Evolutionary conservation across 2,888 invertebrate species (phyloP).

Genomic region (Eurytoma adleriae): DNA sequence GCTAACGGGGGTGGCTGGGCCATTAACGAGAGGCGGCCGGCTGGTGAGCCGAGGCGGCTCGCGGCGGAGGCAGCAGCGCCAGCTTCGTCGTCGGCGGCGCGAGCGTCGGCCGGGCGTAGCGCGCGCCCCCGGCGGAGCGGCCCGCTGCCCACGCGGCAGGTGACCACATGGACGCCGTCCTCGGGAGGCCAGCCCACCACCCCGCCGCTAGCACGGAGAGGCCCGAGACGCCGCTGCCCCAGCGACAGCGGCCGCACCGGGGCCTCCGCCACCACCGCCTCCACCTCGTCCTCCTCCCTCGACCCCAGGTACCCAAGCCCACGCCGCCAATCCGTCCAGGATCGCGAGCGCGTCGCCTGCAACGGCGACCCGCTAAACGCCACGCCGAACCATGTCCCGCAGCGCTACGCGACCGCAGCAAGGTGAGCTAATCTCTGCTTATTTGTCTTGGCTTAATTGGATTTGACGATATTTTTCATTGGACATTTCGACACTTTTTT

Average conservation of each 20-base stretch:
- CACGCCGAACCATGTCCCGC: conserved; percentile 71
- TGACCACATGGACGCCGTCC: conserved; percentile 74
- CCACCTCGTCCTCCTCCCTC: conserved; percentile 54
- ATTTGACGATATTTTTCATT: conserved; percentile 3
- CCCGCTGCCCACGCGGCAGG: conserved; percentile 62
- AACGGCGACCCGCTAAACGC: conserved; percentile 17
- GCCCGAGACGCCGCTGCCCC: conserved; percentile 6
- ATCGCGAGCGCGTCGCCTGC: conserved; percentile 57
- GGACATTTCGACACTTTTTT: no score
- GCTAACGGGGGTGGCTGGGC: conserved; percentile 58
- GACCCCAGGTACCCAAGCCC: not conserved
- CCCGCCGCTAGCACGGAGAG: conserved; percentile 8
- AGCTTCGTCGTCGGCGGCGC: conserved; percentile 61
- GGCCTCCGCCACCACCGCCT: not conserved
- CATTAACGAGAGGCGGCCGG: not conserved
- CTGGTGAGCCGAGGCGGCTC: conserved; percentile 18
- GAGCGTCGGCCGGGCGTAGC: not conserved
- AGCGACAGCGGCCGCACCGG: not conserved
- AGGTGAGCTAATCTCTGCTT: conserved; percentile 64
- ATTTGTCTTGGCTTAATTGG: not conserved
- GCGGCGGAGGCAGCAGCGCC: conserved; percentile 42
- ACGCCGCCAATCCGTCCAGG: conserved; percentile 65
- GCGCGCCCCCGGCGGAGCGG: conserved; percentile 53
- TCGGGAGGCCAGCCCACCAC: conserved; percentile 50
- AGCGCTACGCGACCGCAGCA: conserved; percentile 73